phyloP scores from a whole-genome alignment of 2,797 vertebrate genomes.

The Danio jaintianensis region DNA sequence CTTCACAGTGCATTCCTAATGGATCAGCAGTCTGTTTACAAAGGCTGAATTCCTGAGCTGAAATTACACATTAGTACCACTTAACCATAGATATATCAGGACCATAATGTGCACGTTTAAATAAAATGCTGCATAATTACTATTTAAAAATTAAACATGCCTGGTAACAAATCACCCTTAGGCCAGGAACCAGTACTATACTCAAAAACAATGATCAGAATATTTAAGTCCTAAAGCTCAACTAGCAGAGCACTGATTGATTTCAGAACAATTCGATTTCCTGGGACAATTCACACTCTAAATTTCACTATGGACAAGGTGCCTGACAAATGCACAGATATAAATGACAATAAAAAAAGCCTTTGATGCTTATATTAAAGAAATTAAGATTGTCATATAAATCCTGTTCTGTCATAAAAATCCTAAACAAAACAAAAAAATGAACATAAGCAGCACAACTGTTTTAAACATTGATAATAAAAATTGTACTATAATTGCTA shows the following conservation, averaged over 20 bases:
- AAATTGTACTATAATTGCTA: too few relatives aligned
- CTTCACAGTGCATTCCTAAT: background rate
- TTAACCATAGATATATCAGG: background rate
- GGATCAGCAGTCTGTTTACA: background rate
- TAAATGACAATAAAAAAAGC: background rate
- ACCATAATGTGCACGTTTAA: background rate
- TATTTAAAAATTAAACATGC: background rate
- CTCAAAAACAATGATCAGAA: background rate
- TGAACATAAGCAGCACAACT: background rate
- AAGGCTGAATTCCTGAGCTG: slow-evolving; percentile 1
- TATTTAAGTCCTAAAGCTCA: background rate
- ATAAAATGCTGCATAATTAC: background rate
- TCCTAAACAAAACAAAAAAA: too few relatives aligned
- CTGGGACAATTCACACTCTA: background rate
- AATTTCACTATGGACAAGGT: too few relatives aligned
- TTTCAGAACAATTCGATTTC: background rate
- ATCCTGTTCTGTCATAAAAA: too few relatives aligned
- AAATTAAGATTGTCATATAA: too few relatives aligned
- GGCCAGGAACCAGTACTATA: background rate
- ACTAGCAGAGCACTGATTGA: background rate
- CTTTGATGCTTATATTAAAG: background rate
- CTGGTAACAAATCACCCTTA: background rate
- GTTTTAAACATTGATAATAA: background rate
- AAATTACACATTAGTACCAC: slow-evolving; percentile 11
- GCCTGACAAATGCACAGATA: background rate